phyloP scores from a whole-genome alignment of 2,113 vertebrate species.

The Beaufortia kweichowensis region DNA sequence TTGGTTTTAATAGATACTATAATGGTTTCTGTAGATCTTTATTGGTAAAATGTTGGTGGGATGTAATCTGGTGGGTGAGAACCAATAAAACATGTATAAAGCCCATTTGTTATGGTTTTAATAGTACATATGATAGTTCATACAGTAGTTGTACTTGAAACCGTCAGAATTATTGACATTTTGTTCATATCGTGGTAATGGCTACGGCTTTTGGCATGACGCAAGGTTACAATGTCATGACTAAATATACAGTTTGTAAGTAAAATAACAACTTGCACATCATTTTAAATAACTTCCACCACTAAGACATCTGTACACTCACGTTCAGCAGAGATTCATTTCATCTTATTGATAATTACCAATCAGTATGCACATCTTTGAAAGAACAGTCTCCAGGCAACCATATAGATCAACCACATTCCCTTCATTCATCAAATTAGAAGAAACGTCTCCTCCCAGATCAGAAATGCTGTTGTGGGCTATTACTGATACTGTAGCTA shows the following conservation, averaged over 20 bases:
- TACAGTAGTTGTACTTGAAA: too few species aligned
- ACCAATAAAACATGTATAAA: too few species aligned
- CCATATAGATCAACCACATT: conserved; percentile 42
- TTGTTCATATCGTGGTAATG: not conserved
- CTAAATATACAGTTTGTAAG: not conserved
- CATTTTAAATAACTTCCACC: conserved; percentile 6
- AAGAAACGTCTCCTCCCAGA: conserved; percentile 9
- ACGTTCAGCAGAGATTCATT: conserved; percentile 20
- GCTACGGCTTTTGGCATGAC: not conserved
- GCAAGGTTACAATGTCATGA: not conserved
- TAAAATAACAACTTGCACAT: too few species aligned
- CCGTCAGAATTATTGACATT: too few species aligned
- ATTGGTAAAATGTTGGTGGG: too few species aligned
- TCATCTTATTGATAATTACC: conserved; percentile 46
- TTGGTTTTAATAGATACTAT: too few species aligned
- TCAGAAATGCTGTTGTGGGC: not conserved
- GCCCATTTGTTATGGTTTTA: too few species aligned
- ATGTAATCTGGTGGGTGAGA: too few species aligned
- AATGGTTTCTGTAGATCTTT: too few species aligned
- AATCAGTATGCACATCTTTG: conserved; percentile 34
- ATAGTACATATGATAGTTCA: too few species aligned
- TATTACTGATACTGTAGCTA: not conserved
- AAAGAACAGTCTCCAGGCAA: conserved; percentile 49
- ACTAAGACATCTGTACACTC: not conserved
- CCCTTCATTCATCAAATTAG: conserved; percentile 29